Evolutionary conservation across 2,888 invertebrate species (phyloP), one percentile per base, ranked within the genome.

Genomic region (Apodemia duryi): DNA sequence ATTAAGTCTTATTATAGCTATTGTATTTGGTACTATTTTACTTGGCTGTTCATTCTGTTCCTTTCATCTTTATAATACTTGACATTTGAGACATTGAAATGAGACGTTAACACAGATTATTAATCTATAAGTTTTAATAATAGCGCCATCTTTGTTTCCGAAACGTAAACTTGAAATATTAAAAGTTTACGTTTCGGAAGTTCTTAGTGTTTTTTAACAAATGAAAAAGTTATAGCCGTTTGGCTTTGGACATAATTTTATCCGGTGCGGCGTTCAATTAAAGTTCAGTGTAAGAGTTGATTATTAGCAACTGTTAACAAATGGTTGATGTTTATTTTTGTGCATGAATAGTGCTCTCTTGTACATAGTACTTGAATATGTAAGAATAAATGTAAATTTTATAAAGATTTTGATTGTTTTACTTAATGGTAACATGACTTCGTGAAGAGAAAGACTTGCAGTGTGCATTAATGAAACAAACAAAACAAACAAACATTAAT

Each of bases 371-470:
- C 80, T 84, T 87, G 83, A 83, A 78, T 83, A 84, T 85, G 82
- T 90, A 91, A 91, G 88, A 90, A 83, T 91, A 91, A 89, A 91
- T 90, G 91, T 91, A 91, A 80, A 90, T 91, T 91, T 91, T 91
- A 86, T 88, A 91, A 85, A 86, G 76, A 76, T 75, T 70, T 54
- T 67, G 54, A 38, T 35, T 70, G 67, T 76, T 71, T 78, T 77
- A 78, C 80, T 77, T 71, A 35, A 35, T 5, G 35, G 35, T 35
- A 35, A 35, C 35, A 35, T 35, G 35, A 3, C 35, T 35, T 4
- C 4, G 1, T 5, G 35, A 35, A 35, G 35, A 35, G 4, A 35
- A 35, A 4, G 4, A 35, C 5, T 35, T 35, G 35, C 35, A 35
- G 35, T 4, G 5, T 5, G 35, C 4, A 35, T 5, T 35, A 35